phyloP scores from a whole-genome alignment of 1,140 invertebrate genomes.

The Drosophila auraria region DNA sequence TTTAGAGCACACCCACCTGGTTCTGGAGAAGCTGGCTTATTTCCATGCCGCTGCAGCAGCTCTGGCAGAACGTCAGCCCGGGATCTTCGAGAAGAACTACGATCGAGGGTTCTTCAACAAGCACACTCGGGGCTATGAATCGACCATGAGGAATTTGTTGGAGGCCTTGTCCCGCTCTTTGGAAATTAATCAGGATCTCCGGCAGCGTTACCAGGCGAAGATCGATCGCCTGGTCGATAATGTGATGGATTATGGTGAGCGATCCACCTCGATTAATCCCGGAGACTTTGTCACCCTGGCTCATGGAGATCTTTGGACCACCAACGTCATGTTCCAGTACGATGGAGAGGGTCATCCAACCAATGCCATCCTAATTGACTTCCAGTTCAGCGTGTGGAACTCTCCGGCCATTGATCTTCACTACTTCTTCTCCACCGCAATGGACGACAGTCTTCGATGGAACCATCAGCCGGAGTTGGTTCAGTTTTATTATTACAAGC shows the following conservation, averaged over 20 bases:
- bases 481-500: constrained; percentile 63
- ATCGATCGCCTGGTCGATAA: constrained; percentile 39
- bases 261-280: constrained; percentile 53
- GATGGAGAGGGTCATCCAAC: constrained; percentile 49
- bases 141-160: constrained; percentile 40
- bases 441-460: constrained; percentile 17
- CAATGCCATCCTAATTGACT: constrained; percentile 74
- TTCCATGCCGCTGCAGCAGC: constrained; percentile 86
- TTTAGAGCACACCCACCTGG: constrained; percentile 84
- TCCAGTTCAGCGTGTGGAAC: constrained; percentile 38
- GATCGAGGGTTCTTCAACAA: constrained; percentile 68
- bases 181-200: constrained; percentile 33
- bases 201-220: constrained; percentile 55
- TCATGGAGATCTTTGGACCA: constrained; percentile 89
- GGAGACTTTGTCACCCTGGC: constrained; percentile 87
- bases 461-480: constrained; percentile 50
- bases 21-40: constrained; percentile 86
- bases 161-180: constrained; percentile 44
- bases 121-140: constrained; percentile 47
- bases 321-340: constrained; percentile 89
- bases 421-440: constrained; percentile 30
- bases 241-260: constrained; percentile 50
- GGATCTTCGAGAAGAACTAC: constrained; percentile 55
- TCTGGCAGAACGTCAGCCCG: constrained; percentile 42
- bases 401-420: constrained; percentile 37